Evolutionary conservation across 2,797 vertebrate species (phyloP).

Genomic region (Dermochelys coriacea): DNA sequence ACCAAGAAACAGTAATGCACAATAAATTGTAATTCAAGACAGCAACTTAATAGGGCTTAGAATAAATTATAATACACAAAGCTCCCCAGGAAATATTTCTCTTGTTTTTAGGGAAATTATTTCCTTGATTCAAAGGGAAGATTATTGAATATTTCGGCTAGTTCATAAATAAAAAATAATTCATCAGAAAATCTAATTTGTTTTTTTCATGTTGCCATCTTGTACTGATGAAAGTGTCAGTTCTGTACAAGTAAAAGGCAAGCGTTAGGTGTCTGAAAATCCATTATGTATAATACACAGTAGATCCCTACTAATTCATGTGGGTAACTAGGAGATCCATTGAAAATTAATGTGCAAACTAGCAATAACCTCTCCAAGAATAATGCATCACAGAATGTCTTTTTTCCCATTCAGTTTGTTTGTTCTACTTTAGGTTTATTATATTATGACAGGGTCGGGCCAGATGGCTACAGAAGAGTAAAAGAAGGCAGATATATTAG

Average conservation of each 20-base stretch:
- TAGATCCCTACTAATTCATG: background rate
- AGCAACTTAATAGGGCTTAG: background rate
- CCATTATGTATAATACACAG: background rate
- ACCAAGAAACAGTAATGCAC: background rate
- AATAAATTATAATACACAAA: background rate
- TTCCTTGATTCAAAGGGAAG: background rate
- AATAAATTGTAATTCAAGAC: background rate
- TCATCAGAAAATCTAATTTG: background rate
- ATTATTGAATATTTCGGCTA: background rate
- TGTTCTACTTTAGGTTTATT: background rate
- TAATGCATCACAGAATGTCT: background rate
- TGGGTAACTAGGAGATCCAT: background rate
- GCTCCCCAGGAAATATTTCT: background rate
- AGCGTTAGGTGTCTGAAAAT: background rate
- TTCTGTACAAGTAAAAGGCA: background rate
- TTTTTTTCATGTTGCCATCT: background rate
- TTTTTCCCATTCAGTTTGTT: background rate
- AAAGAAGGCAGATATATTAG: too few species aligned
- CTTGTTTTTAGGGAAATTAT: background rate
- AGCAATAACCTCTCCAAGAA: background rate
- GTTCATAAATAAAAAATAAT: background rate
- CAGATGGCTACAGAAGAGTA: too few species aligned
- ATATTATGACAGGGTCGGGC: background rate
- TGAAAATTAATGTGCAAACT: conserved; percentile 5
- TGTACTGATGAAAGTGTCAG: background rate